Evolutionary conservation across 2,888 invertebrate genomes (phyloP), one percentile per base, ranked within the genome.

Genomic region (Horisme vitalbata): DNA sequence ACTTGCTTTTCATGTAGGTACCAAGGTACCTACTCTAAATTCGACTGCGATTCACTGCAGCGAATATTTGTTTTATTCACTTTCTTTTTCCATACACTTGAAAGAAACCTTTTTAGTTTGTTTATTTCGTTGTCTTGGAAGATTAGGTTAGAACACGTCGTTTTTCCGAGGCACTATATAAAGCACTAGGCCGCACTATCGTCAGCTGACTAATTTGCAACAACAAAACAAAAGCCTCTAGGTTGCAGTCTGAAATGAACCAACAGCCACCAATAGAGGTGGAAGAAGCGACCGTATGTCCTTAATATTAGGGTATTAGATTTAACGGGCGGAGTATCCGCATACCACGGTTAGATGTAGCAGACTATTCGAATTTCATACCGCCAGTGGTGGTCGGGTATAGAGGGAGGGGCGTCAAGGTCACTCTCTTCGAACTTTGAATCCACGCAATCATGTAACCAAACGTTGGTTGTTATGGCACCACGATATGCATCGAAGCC

Each of bases 201-300:
- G 83, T 83, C 86, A 87, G 86, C 87, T 88, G 87, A 83, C 82
- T 77, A 79, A 82, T 81, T 83, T 83, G 79, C 82, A 77, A 69
- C 61, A 80, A 75, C 84, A 83, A 83, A 85, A 86, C 83, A 86
- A 80, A 62, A 75, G 72, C 68, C 48, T 44, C 51, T 41, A 45
- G 45, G 13, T 37, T 24, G 10, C 45, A 49, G 46, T 36, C 51
- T 56, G 53, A 41, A 55, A 72, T 55, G 58, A 37, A 75, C 47
- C 50, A 79, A 75, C 52, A 36, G 50, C 61, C 63, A 65, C 55
- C 18, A 39, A 54, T 52, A 45, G 57, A 59, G 57, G 72, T 45
- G 26, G 71, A 45, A 81, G 60, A 75, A 74, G 49, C 60, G 54
- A 61, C 75, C 67, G 59, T 85, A 79, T 55, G 23, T 7, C 55